Conservation (phyloP, 1,140 invertebrate species). For the Intoshia linei region DNA sequence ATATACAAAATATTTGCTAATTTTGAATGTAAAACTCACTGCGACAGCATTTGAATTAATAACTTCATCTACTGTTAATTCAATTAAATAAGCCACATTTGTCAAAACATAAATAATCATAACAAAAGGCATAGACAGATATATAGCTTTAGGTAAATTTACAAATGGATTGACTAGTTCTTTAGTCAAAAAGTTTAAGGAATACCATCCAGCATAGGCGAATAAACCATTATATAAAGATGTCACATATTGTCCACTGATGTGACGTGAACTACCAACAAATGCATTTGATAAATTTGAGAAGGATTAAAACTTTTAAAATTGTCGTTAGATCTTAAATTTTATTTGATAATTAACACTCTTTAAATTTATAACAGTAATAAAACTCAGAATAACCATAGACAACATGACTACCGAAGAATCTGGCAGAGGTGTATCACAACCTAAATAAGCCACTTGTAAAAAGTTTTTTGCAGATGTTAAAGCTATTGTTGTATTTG, state of each 20-base stretch:
- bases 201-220: slow-evolving; percentile 81
- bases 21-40: no score
- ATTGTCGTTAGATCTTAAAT: no score
- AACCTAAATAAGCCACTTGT: slow-evolving; percentile 4
- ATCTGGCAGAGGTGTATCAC: slow-evolving; percentile 5
- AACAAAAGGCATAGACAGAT: slow-evolving; percentile 24
- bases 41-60: slow-evolving; percentile 24
- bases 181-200: slow-evolving; percentile 84
- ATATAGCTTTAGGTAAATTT: slow-evolving; percentile 25
- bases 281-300: no score
- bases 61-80: slow-evolving; percentile 24
- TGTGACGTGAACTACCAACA: no score
- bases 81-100: slow-evolving; percentile 25
- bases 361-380: no score
- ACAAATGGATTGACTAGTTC: slow-evolving; percentile 66
- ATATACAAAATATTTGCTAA: no score
- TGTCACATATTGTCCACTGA: slow-evolving; percentile 11
- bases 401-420: no score
- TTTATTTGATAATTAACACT: no score
- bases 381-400: no score
- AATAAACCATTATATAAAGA: slow-evolving; percentile 39
- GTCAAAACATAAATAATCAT: slow-evolving; percentile 24
- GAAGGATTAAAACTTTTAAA: no score
- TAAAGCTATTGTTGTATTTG: slow-evolving; percentile 61
- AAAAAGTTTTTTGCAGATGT: slow-evolving; percentile 60